These are phyloP conservation scores for Pollicipes pollicipes DNA, from an alignment of 1,140 invertebrate species.

Conservation along the genomic window DNA sequence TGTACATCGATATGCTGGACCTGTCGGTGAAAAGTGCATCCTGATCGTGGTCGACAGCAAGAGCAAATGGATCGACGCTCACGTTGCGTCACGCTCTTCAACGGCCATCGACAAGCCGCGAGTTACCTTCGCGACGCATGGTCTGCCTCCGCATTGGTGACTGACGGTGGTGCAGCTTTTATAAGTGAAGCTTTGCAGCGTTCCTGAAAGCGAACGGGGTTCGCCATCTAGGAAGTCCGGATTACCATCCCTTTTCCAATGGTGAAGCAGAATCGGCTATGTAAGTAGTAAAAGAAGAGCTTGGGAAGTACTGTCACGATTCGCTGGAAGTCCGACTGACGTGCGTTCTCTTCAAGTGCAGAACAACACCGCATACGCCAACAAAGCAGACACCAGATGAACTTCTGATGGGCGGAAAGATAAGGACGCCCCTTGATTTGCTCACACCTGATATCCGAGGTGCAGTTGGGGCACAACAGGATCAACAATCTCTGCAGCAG, in stretches of 20 bases:
- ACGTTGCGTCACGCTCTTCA: background rate
- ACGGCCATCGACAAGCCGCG: background rate
- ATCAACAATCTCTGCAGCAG: too few species aligned
- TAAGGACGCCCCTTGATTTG: background rate
- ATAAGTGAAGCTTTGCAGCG: background rate
- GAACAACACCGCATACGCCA: background rate
- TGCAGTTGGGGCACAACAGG: background rate
- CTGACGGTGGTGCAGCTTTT: background rate
- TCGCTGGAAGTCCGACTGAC: background rate
- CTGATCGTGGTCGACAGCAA: background rate
- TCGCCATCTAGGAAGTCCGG: background rate
- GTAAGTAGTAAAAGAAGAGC: background rate
- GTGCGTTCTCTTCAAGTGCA: background rate
- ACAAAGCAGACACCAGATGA: background rate
- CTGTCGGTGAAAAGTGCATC: background rate
- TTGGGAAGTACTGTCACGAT: background rate
- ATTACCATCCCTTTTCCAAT: background rate
- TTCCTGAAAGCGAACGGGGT: background rate
- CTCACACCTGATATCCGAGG: too few species aligned
- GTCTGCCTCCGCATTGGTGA: background rate
- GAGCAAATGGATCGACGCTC: background rate
- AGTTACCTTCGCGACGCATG: background rate
- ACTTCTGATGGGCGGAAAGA: background rate
- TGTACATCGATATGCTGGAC: background rate
- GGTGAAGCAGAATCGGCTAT: background rate